Evolutionary conservation across 64 coral and sea anemone genomes (phyloP), one percentile per base, ranked within the genome.

Genomic region (Anthopleura sola): DNA sequence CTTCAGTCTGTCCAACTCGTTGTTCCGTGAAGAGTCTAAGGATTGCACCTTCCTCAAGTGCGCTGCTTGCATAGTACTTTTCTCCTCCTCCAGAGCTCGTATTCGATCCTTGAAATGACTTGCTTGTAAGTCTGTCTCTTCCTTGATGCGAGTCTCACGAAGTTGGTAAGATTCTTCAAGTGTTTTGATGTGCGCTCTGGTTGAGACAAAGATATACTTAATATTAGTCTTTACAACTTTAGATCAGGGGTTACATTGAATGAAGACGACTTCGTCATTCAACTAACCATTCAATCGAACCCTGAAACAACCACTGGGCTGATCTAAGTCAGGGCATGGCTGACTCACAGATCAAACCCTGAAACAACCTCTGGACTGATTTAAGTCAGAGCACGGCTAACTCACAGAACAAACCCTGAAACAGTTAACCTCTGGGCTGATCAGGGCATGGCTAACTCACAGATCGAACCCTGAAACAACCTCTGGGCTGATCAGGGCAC

Each of bases 111-210:
- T 99, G 68, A 95, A 85, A 92, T 99, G 90, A 16, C 56, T 32
- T 13, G 86, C 77, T 26, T 94, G 87, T 18, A 92, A 71, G 32
- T 99, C 93, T 16, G 93, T 92, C 26, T 99, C 97, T 57, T 99
- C 97, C 88, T 90, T 87, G 2, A 95, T 90, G 31, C 97, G 85
- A 31, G 88, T 58, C 85, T 99, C 97, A 32, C 97, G 93, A 21
- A 93, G 97, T 28, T 92, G 92, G 75, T 92, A 99, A 19, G 92
- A 94, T 37, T 99, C 97, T 57, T 99, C 97, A 44, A 95, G 18
- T 33, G 93, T 90, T 53, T 99, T 90, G 24, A 99, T 87, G 44
- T 94, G 97, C n/a, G 86, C 88, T 47, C 93, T 94, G 16, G 0
- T 2, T 6, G 50, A 26, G 17, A 34, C 26, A 71, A 33, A 71